A percentile compares a stretch with the other conserved stretches of the same genome.
These are phyloP conservation scores for fruit fly (Drosophila melanogaster) DNA, from an alignment of 1,140 invertebrate species.

Conservation along the genomic window DNA sequence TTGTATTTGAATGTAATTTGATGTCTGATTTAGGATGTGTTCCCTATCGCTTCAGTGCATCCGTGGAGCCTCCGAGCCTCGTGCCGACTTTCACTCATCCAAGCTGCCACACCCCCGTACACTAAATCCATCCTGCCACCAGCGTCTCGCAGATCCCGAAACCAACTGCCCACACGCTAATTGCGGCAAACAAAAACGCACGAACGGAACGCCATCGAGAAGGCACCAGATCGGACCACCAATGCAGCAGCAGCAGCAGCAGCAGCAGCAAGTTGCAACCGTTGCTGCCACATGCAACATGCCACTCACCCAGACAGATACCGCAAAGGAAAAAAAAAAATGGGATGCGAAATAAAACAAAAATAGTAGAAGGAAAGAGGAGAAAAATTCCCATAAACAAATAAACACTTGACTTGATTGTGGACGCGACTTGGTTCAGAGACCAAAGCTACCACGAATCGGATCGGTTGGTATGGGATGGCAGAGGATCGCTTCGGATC, in stretches of 20 bases:
- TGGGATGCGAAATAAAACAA: slow-evolving; percentile 7
- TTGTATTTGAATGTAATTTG: too few species aligned
- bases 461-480: background rate
- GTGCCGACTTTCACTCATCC: slow-evolving; percentile 47
- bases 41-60: background rate
- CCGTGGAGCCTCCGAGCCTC: background rate
- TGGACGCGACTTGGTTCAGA: slow-evolving; percentile 40
- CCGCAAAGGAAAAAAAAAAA: slow-evolving; percentile 2
- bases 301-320: slow-evolving; percentile 38
- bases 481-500: too few species aligned
- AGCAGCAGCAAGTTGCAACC: slow-evolving; percentile 25
- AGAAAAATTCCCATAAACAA: slow-evolving; percentile 65
- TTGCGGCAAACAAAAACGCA: slow-evolving; percentile 60
- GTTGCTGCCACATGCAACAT: slow-evolving; percentile 41
- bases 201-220: slow-evolving; percentile 40
- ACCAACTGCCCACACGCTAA: slow-evolving; percentile 57
- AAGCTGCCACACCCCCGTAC: slow-evolving; percentile 27
- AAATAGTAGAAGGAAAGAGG: background rate
- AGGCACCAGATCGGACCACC: slow-evolving; percentile 46
- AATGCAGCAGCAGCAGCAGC: slow-evolving; percentile 33
- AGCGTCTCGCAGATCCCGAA: background rate
- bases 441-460: slow-evolving; percentile 13
- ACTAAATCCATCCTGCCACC: slow-evolving; percentile 11
- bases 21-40: too few species aligned
- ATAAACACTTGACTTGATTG: slow-evolving; percentile 81